phyloP scores from a whole-genome alignment of 64 coral and sea anemone genomes.

The Montipora sp. region DNA sequence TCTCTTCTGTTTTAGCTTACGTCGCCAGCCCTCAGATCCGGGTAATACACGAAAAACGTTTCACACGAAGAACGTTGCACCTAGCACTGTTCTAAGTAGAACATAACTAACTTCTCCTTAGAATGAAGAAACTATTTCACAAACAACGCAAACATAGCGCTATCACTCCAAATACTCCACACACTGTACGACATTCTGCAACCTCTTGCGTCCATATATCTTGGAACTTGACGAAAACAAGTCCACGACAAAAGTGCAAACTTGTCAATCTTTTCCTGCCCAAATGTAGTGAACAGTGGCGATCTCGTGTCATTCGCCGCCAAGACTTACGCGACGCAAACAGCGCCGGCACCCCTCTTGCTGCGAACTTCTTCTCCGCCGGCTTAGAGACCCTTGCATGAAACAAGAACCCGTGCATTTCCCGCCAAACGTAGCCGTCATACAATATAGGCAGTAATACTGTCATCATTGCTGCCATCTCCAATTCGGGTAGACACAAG shows the following conservation, averaged over 20 bases:
- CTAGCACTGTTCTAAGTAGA: background rate
- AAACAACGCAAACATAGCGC: background rate
- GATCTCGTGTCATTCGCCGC: background rate
- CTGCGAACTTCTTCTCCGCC: background rate
- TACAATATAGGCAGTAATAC: background rate
- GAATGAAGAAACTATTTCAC: background rate
- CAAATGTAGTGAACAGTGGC: background rate
- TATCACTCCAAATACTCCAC: background rate
- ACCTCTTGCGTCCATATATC: too few relatives aligned
- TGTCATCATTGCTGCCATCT: background rate
- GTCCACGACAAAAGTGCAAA: background rate
- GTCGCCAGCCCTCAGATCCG: too few relatives aligned
- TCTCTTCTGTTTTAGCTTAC: too few relatives aligned
- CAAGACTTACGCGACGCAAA: background rate
- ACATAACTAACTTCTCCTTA: background rate
- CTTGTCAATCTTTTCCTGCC: background rate
- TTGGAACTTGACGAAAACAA: too few relatives aligned
- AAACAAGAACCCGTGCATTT: too few relatives aligned
- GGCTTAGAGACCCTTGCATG: too few relatives aligned
- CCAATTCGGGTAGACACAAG: background rate
- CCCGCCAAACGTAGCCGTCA: background rate
- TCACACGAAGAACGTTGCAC: background rate
- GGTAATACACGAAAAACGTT: background rate
- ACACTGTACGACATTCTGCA: background rate
- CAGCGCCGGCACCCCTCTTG: background rate